phyloP scores from a whole-genome alignment of 2,797 vertebrate species.

The Leptoclinus maculatus region DNA sequence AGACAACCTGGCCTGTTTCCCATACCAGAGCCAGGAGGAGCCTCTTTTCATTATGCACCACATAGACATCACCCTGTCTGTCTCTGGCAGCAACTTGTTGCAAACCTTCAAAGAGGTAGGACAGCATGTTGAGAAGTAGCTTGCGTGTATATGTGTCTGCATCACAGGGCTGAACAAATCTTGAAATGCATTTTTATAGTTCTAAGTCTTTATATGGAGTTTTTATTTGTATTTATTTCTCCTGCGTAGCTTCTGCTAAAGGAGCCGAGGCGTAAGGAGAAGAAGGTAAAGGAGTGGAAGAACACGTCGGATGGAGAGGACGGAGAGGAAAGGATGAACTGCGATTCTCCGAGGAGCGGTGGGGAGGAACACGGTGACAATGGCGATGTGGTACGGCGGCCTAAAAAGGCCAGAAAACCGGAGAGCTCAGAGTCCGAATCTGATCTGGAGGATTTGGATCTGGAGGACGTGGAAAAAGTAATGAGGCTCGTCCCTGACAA shows the following conservation, averaged over 20 bases:
- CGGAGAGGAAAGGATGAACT: slow-evolving; percentile 76
- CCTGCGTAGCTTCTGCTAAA: slow-evolving; percentile 89
- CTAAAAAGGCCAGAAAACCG: slow-evolving; percentile 86
- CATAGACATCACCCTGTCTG: slow-evolving; percentile 97
- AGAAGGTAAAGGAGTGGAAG: slow-evolving; percentile 73
- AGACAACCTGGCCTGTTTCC: slow-evolving; percentile 98
- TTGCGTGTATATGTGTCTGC: neutral
- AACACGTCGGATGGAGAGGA: slow-evolving; percentile 69
- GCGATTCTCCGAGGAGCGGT: slow-evolving; percentile 75
- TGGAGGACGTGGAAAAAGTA: slow-evolving; percentile 92
- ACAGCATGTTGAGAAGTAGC: neutral
- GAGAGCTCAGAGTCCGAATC: slow-evolving; percentile 85
- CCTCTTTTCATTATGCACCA: slow-evolving; percentile 99
- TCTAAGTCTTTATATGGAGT: neutral
- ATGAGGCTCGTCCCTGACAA: slow-evolving; percentile 94
- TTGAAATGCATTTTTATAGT: neutral
- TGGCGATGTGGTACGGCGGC: slow-evolving; percentile 83
- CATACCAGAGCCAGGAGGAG: slow-evolving; percentile 96
- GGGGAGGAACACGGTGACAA: slow-evolving; percentile 51
- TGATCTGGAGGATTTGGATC: slow-evolving; percentile 90
- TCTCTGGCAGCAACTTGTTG: slow-evolving; percentile 96
- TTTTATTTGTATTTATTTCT: neutral
- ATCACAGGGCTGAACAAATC: neutral
- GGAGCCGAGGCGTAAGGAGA: slow-evolving; percentile 82
- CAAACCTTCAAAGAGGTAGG: slow-evolving; percentile 98